Evolutionary conservation across 2,888 invertebrate genomes (phyloP), one percentile per base, ranked within the genome.

Genomic region (Pristionchus entomophagus): DNA sequence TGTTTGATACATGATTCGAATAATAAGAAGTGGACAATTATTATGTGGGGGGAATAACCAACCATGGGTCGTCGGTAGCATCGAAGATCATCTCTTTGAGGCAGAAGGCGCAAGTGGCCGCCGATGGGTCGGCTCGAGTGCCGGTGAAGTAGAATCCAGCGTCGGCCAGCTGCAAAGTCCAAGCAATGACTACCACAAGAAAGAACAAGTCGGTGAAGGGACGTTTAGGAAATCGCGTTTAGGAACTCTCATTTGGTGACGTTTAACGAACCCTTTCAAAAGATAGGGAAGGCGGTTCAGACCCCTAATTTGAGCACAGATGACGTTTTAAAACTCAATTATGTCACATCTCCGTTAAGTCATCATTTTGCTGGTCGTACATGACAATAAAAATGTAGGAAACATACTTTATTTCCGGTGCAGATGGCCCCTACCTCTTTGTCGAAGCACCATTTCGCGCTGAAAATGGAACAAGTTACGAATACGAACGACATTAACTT

Each of bases 21-120:
- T 73, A n/a, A n/a, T 29, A 73, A 59, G 6, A 17, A 12, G 38
- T 73, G 5, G 4, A 12, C 73, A 32, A 35, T 5, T 8, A 29
- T 29, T 73, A 73, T 22, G 22, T 59, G 59, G 5, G n/a, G n/a
- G 0, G 12, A 73, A 26, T 17, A 62, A 62, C 29, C 14, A 6
- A 84, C 84, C 84, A 84, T 29, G 84, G 84, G 22, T 84, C 84
- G 29, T 84, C 84, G 2, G 69, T 73, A 22, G n/a, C 14, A n/a
- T 84, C 84, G 38, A 84, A 84, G 69, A 73, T 29, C 84, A 84
- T 84, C 73, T 84, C 84, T 32, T 84, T 84, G 51, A 84, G 56
- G 38, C 84, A 84, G 84, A 84, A 84, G 26, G 84, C 84, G 69
- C 84, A 84, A 22, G 73, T 53, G 49, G 84, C 84, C 2, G 84